phyloP scores from a whole-genome alignment of 2,797 vertebrate genomes.

The Peromyscus eremicus region DNA sequence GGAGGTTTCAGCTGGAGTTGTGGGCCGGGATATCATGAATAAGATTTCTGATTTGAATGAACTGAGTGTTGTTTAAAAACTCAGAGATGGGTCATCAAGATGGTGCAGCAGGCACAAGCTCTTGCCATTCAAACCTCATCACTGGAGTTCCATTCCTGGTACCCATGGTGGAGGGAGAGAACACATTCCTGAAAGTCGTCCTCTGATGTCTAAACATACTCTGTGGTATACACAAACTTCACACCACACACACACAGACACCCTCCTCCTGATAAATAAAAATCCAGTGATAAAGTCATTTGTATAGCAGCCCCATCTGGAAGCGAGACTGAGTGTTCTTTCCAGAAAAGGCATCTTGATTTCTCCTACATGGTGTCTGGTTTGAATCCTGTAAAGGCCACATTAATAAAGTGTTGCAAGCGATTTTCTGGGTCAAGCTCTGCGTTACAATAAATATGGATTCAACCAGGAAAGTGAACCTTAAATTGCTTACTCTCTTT shows the following conservation, averaged over 20 bases:
- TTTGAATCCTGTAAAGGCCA: neutral
- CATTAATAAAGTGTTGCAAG: neutral
- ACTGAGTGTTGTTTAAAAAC: constrained; percentile 18
- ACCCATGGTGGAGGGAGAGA: neutral
- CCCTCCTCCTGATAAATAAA: neutral
- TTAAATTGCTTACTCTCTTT: constrained; percentile 51
- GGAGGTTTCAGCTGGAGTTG: neutral
- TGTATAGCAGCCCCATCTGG: neutral
- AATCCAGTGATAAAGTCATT: neutral
- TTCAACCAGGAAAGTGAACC: constrained; percentile 56
- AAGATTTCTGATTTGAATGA: neutral
- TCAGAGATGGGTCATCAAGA: neutral
- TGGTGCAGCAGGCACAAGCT: neutral
- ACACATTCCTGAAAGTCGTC: neutral
- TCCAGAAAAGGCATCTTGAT: neutral
- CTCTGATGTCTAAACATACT: neutral
- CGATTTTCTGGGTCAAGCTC: constrained; percentile 66
- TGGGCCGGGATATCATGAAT: neutral
- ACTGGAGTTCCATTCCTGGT: neutral
- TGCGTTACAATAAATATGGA: constrained; percentile 36
- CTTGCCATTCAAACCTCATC: neutral
- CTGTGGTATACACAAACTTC: neutral
- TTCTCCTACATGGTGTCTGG: neutral
- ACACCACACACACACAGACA: neutral
- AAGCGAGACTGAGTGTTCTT: neutral